Conservation (phyloP, 2,113 vertebrate genomes). For the Albula glossodonta region DNA sequence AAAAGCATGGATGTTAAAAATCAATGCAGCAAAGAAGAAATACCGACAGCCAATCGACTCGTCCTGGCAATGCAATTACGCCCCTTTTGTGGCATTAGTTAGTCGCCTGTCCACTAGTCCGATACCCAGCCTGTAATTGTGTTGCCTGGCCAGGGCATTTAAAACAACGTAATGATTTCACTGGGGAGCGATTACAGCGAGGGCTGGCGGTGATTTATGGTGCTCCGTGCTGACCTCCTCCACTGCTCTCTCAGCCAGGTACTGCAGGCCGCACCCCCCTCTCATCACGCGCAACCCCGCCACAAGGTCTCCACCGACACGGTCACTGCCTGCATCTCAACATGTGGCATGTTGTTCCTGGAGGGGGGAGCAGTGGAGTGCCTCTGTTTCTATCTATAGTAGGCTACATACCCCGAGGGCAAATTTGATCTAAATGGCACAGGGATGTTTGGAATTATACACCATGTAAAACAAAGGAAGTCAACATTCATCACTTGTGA, state of each 20-base stretch:
- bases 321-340: background rate
- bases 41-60: background rate
- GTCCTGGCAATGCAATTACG: background rate
- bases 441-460: too few species aligned
- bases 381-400: background rate
- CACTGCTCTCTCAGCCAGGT: background rate
- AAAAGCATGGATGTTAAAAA: background rate
- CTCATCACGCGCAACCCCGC: background rate
- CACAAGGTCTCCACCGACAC: background rate
- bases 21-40: conserved; percentile 8
- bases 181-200: conserved; percentile 18
- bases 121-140: background rate
- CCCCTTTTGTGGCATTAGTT: background rate
- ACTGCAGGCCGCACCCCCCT: background rate
- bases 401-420: too few species aligned
- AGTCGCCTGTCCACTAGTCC: background rate
- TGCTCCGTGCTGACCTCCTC: background rate
- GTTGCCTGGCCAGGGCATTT: background rate
- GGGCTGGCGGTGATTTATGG: background rate
- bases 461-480: too few species aligned
- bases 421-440: too few species aligned
- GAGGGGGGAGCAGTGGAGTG: background rate
- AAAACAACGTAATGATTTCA: background rate
- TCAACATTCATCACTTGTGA: too few species aligned
- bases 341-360: background rate